These are phyloP conservation scores for Psammodynastes pulverulentus DNA, from an alignment of 2,113 vertebrate genomes.

Conservation along the genomic window DNA sequence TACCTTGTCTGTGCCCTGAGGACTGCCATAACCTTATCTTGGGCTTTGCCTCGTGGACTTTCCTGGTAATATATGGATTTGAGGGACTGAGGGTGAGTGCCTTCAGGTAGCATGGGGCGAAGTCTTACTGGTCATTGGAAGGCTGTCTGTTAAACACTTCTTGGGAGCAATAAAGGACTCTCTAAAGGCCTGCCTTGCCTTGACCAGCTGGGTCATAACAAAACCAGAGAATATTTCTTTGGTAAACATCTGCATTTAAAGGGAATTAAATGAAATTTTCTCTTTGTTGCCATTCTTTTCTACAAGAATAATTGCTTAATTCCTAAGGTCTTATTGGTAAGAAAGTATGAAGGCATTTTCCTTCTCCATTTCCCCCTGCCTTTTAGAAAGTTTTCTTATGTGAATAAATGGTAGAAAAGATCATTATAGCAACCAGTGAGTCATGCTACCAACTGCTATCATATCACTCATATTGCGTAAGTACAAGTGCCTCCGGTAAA, in stretches of 20 bases:
- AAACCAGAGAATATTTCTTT: background rate
- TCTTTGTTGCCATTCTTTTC: background rate
- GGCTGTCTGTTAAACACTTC: background rate
- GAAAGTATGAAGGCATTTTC: background rate
- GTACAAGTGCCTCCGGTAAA: background rate
- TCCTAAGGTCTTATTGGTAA: background rate
- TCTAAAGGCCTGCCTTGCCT: background rate
- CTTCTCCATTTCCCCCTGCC: background rate
- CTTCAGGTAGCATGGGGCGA: background rate
- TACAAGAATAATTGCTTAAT: background rate
- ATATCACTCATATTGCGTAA: background rate
- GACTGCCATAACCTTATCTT: background rate
- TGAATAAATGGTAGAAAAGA: background rate
- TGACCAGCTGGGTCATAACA: background rate
- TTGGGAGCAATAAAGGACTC: background rate
- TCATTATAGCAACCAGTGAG: slow-evolving; percentile 1
- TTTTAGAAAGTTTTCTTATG: background rate
- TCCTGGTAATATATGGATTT: background rate
- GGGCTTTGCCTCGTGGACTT: background rate
- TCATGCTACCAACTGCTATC: background rate
- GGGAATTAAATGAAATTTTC: background rate
- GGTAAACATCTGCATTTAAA: background rate
- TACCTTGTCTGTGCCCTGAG: background rate
- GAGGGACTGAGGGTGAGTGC: background rate
- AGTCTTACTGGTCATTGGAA: background rate